A percentile compares a stretch with the other conserved stretches of the same genome.
Evolutionary conservation across 1,140 invertebrate genomes (phyloP).

Genomic region (Drosophila fuyamai): DNA sequence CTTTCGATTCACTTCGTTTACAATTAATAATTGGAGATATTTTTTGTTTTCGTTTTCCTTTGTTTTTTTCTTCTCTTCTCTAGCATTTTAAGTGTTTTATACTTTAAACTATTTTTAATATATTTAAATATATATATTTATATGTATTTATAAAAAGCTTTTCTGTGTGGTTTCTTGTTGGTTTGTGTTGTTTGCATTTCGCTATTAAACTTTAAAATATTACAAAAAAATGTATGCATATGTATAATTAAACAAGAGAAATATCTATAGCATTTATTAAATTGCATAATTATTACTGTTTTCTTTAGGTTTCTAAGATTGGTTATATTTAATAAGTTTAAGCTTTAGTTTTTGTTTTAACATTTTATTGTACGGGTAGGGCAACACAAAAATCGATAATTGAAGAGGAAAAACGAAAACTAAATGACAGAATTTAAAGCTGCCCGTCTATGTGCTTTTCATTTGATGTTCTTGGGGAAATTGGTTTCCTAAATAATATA

Average conservation of each 20-base stretch:
- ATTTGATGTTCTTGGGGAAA: conserved; percentile 3
- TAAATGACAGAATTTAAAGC: conserved; percentile 13
- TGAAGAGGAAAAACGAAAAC: neutral
- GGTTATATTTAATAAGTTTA: conserved; percentile 30
- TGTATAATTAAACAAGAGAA: conserved; percentile 25
- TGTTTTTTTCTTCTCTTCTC: conserved; percentile 9
- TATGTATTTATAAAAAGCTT: conserved; percentile 61
- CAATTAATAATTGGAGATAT: conserved; percentile 41
- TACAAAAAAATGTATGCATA: conserved; percentile 38
- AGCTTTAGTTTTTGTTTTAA: conserved; percentile 16
- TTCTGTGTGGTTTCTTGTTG: conserved; percentile 51
- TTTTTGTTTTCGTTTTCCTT: conserved; percentile 16
- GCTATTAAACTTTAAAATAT: conserved; percentile 54
- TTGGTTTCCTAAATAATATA: conserved; percentile 49
- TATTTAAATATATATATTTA: conserved; percentile 48
- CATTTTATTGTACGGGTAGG: conserved; percentile 9
- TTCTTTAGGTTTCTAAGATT: conserved; percentile 29
- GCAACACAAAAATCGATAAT: conserved; percentile 15
- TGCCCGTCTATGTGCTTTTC: conserved; percentile 14
- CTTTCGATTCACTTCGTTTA: conserved; percentile 41
- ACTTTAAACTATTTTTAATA: conserved; percentile 34
- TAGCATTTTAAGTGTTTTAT: conserved; percentile 33
- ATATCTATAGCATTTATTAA: conserved; percentile 19
- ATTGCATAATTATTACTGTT: conserved; percentile 24
- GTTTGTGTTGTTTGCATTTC: conserved; percentile 43